These are phyloP conservation scores for Anser brachyrhynchus DNA, from an alignment of 2,113 vertebrate genomes.

Conservation along the genomic window DNA sequence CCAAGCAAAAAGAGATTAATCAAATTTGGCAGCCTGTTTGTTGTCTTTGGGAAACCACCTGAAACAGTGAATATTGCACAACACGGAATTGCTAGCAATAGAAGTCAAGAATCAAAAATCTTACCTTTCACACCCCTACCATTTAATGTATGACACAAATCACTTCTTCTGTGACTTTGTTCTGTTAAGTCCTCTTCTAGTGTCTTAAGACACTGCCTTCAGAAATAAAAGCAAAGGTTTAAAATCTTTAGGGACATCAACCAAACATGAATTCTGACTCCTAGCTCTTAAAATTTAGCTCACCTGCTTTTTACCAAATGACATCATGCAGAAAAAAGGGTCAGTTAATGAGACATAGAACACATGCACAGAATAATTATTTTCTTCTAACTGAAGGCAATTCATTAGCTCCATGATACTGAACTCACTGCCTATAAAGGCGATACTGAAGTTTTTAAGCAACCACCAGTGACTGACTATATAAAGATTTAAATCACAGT, in stretches of 20 bases:
- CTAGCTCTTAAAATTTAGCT: background rate
- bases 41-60: background rate
- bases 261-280: background rate
- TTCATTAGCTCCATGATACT: background rate
- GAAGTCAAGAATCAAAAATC: background rate
- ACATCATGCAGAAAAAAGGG: background rate
- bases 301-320: background rate
- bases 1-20: background rate
- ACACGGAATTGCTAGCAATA: background rate
- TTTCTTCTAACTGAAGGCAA: background rate
- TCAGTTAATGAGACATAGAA: background rate
- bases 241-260: background rate
- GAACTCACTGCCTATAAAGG: background rate
- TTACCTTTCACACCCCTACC: background rate
- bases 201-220: background rate
- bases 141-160: background rate
- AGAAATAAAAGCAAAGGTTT: background rate
- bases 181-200: background rate
- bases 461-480: fast-evolving
- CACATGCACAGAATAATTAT: fast-evolving
- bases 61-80: background rate
- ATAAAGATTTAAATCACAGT: fast-evolving
- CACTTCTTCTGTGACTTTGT: background rate
- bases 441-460: background rate
- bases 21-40: background rate